Base-by-base conservation (phyloP, 1,140 invertebrate species). In the Pseudomyrmex flavicornis region DNA sequence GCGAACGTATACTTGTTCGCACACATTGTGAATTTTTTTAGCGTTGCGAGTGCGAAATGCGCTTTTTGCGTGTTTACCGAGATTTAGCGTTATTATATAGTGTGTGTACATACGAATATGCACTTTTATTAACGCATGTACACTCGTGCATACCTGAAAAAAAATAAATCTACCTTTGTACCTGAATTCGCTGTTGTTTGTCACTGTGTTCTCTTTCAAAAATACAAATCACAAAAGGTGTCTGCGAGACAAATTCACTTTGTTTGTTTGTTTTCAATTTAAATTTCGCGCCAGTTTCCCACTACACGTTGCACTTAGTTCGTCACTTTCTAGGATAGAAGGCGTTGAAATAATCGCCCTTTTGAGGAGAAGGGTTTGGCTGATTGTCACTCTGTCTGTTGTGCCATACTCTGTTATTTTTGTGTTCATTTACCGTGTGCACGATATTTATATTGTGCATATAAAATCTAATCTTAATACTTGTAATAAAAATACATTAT, bases 121-220 rank as follows among this genome's bases (percentile, higher is more conserved):
- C 44, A 79, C 46, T 69, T 69, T 79, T 79, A 44, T 79, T 79
- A 69, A 79, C 20, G 52, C 44, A 79, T 72, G 63, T 80, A 80
- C 44, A 80, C 46, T 59, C 22, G n/a, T 80, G 76, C 66, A 72
- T 72, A 80, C 7, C 22, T 80, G 44, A 12, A 80, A n/a, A n/a
- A 65, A 76, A 80, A 80, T 58, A 80, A 80, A 70, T 80, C 20
- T 70, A 80, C n/a, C 76, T 80, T 80, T 80, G 66, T 80, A 80
- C 76, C 54, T 61, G 54, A 72, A 80, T 4, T 22, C 15, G 1
- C 15, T 56, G 22, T 1, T 46, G 12, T 35, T 35, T 61, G n/a
- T 54, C 9, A 13, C 35, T 44, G 8, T 63, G 58, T 10, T 56
- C 12, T 65, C 15, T 76, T 3, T 66, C 35, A 65, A 54, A 66